Evolutionary conservation across 2,113 vertebrate species (phyloP).

Genomic region (Triplophysa rosa): DNA sequence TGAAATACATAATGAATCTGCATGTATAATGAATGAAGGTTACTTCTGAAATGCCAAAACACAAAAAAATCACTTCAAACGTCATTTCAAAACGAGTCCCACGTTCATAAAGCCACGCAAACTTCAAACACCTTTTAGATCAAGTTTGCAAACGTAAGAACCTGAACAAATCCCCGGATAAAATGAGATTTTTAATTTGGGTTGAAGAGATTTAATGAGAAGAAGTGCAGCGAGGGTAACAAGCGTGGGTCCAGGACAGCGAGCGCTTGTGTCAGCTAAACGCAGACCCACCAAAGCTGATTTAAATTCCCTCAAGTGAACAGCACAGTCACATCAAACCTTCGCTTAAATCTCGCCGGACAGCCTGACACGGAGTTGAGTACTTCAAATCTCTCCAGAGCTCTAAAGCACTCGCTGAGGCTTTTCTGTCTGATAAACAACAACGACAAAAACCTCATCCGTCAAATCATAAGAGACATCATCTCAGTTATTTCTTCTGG

Average conservation of each 20-base stretch:
- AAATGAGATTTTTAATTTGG: constrained; percentile 20
- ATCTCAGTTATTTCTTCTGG: no score
- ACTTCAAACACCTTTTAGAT: constrained; percentile 1
- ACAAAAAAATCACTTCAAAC: not conserved
- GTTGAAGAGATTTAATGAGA: constrained; percentile 25
- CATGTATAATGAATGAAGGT: no score
- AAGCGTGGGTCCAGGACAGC: not conserved
- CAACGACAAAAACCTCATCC: no score
- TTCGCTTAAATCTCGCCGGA: constrained; percentile 25
- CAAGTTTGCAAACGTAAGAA: not conserved
- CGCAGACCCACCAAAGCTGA: constrained; percentile 26
- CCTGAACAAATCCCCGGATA: not conserved
- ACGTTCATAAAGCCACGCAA: not conserved
- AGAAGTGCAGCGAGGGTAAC: not conserved
- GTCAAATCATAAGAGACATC: no score
- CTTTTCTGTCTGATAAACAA: constrained; percentile 22
- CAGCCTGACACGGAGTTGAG: constrained; percentile 6
- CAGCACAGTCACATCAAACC: constrained; percentile 28
- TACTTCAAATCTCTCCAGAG: constrained; percentile 7
- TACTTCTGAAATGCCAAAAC: no score
- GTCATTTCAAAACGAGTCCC: not conserved
- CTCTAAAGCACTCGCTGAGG: not conserved
- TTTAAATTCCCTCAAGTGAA: constrained; percentile 32
- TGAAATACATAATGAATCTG: no score
- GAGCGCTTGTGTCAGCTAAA: not conserved